Evolutionary conservation across 2,888 invertebrate genomes (phyloP).

Genomic region (Sinodicranocentrus sp.): DNA sequence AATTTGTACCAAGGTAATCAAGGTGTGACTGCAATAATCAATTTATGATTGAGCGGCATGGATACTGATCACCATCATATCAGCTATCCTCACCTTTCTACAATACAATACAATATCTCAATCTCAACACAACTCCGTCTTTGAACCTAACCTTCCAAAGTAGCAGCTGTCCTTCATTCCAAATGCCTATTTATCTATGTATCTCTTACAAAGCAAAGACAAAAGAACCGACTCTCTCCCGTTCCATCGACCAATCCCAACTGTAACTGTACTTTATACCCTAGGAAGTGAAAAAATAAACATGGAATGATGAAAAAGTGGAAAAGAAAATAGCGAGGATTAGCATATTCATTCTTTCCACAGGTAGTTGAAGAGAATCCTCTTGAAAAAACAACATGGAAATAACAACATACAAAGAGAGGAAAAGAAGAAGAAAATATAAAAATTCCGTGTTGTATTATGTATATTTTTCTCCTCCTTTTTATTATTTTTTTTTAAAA

Average conservation of each 20-base stretch:
- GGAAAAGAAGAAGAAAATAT: not conserved
- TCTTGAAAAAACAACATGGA: not conserved
- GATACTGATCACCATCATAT: too few species aligned
- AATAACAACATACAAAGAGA: not conserved
- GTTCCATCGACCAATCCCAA: too few species aligned
- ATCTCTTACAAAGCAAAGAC: too few species aligned
- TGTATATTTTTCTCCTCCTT: not conserved
- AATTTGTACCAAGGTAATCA: too few species aligned
- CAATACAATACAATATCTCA: not conserved
- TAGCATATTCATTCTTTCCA: conserved; percentile 27
- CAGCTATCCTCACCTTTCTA: too few species aligned
- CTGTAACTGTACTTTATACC: not conserved
- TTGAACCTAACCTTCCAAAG: not conserved
- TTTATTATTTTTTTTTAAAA: too few species aligned
- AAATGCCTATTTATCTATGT: not conserved
- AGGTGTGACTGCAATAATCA: too few species aligned
- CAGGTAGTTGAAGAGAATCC: conserved; percentile 27
- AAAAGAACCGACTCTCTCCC: too few species aligned
- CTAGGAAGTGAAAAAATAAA: not conserved
- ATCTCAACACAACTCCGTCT: not conserved
- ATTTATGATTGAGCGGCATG: too few species aligned
- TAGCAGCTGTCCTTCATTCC: not conserved
- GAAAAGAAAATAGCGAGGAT: conserved; percentile 9
- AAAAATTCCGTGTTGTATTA: not conserved
- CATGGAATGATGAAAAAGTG: not conserved